Percentiles rank a stretch among this genome's conserved stretches.
Conservation (phyloP, 2,797 vertebrate genomes). For the Hippoglossus hippoglossus region DNA sequence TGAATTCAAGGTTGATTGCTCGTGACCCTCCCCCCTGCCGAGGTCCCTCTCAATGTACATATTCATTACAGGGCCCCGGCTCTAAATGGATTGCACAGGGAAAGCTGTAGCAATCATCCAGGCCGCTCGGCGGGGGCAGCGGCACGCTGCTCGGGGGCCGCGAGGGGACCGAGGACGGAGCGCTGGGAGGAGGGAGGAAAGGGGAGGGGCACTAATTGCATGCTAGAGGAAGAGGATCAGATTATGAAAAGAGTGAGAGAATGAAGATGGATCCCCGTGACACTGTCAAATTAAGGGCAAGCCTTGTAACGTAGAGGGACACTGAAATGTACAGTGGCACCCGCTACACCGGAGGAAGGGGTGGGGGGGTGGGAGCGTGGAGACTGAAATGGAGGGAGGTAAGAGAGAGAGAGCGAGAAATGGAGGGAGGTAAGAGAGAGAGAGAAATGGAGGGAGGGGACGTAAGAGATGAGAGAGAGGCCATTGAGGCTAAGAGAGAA, state of each 20-base stretch:
- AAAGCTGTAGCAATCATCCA: conserved; percentile 94
- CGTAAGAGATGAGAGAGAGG: conserved; percentile 70
- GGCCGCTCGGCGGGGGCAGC: conserved; percentile 74
- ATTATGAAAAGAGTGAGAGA: conserved; percentile 99
- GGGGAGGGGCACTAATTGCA: conserved; percentile 98
- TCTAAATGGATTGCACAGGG: conserved; percentile 98
- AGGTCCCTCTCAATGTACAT: conserved; percentile 98
- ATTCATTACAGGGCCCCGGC: conserved; percentile 93
- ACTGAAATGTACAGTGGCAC: conserved; percentile 88
- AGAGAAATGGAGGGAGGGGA: conserved; percentile 53
- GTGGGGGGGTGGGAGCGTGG: conserved; percentile 52
- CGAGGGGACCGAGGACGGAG: conserved; percentile 63
- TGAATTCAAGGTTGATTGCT: conserved; percentile 99
- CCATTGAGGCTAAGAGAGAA: conserved; percentile 81
- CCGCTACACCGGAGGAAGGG: conserved; percentile 64
- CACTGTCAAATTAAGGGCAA: conserved; percentile 98
- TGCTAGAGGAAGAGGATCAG: conserved; percentile 97
- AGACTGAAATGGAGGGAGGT: conserved; percentile 54
- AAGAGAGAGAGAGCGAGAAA: conserved; percentile 44
- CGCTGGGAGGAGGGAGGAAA: conserved; percentile 52
- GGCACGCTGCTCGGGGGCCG: conserved; percentile 58
- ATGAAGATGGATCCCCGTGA: conserved; percentile 98
- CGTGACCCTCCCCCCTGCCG: conserved; percentile 90
- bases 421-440: conserved; percentile 62
- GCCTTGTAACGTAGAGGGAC: conserved; percentile 82